Conservation (phyloP, 2,888 invertebrate genomes). For the Ochropleura plecta region DNA sequence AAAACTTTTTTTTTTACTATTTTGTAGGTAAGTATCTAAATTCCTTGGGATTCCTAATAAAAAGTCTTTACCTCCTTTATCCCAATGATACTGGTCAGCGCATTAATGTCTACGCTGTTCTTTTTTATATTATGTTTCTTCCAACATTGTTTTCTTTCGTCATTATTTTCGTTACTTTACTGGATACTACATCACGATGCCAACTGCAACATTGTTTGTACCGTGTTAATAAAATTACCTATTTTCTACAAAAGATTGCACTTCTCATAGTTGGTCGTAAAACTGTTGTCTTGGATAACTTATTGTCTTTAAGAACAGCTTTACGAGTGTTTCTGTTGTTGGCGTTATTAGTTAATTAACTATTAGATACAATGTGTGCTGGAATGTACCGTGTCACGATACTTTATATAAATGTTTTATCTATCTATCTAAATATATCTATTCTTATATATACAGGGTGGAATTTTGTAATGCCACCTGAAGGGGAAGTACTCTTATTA, state of each 20-base stretch:
- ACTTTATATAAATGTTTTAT: no score
- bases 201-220: neutral
- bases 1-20: no score
- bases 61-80: no score
- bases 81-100: no score
- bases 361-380: conserved; percentile 16
- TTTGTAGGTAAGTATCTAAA: neutral
- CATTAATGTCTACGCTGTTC: neutral
- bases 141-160: neutral
- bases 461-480: no score
- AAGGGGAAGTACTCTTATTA: no score
- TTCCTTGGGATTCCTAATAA: neutral
- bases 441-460: no score
- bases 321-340: neutral
- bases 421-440: no score
- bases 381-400: neutral
- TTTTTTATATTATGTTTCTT: neutral
- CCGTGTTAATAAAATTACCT: neutral
- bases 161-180: neutral
- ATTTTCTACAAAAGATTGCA: neutral
- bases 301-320: neutral
- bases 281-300: conserved; percentile 11
- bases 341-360: neutral
- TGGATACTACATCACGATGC: neutral
- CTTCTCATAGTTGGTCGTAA: conserved; percentile 22